phyloP scores from a whole-genome alignment of 2,888 invertebrate genomes.

The Epinotia demarniana region DNA sequence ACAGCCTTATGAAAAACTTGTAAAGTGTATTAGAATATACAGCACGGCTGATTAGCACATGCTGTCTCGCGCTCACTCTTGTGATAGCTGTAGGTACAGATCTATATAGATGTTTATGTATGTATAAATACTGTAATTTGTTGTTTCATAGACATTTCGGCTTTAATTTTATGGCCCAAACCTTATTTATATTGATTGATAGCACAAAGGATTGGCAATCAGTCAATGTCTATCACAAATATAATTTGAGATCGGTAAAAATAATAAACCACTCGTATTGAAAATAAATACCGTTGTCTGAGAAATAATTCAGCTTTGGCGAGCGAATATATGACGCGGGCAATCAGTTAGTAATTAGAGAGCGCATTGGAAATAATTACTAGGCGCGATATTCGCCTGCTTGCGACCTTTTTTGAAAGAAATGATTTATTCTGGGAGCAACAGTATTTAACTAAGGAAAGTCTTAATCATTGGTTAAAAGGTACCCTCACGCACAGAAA shows the following conservation, averaged over 20 bases:
- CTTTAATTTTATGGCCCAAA: slow-evolving; percentile 7
- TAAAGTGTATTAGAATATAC: too few species aligned
- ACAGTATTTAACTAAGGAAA: background rate
- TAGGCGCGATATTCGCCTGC: background rate
- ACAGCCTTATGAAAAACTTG: too few species aligned
- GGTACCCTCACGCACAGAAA: too few species aligned
- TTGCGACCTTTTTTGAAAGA: background rate
- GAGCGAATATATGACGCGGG: slow-evolving; percentile 12
- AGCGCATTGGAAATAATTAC: slow-evolving; percentile 24
- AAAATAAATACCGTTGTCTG: background rate
- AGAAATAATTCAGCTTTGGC: slow-evolving; percentile 15
- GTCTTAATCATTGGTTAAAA: too few species aligned
- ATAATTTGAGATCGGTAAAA: slow-evolving; percentile 23
- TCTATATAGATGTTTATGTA: background rate
- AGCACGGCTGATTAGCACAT: too few species aligned
- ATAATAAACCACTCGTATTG: slow-evolving; percentile 15
- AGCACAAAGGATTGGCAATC: slow-evolving; percentile 29
- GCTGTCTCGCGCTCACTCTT: too few species aligned
- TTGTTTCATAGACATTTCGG: background rate
- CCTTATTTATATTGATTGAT: slow-evolving; percentile 21
- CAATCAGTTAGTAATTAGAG: slow-evolving; percentile 33
- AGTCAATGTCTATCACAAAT: slow-evolving; percentile 25
- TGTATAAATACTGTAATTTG: background rate
- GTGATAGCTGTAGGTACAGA: too few species aligned
- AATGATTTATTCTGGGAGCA: slow-evolving; percentile 3